These are phyloP conservation scores for Tauraco erythrolophus DNA, from an alignment of 2,113 vertebrate genomes.

Conservation along the genomic window DNA sequence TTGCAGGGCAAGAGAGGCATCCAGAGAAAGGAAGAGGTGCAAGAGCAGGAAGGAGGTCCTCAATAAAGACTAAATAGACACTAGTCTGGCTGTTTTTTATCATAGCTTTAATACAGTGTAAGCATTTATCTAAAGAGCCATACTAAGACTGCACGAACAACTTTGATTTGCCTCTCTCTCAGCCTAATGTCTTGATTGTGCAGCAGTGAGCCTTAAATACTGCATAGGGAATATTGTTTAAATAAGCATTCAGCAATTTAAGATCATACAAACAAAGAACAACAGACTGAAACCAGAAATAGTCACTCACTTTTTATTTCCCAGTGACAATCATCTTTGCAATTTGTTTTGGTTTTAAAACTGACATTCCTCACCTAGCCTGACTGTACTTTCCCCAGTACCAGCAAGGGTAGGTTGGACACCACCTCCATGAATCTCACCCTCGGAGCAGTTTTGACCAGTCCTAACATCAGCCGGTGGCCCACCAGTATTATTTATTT, in stretches of 20 bases:
- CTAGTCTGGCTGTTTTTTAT: background rate
- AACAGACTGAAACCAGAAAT: background rate
- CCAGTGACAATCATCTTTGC: background rate
- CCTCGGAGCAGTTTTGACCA: constrained; percentile 79
- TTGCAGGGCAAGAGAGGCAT: background rate
- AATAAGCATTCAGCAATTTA: background rate
- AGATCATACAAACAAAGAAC: background rate
- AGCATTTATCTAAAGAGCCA: background rate
- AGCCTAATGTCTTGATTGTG: background rate
- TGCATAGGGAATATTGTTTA: background rate
- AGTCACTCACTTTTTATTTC: background rate
- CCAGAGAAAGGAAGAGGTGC: background rate
- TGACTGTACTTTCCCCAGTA: constrained; percentile 78
- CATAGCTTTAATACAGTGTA: background rate
- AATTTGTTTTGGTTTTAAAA: background rate
- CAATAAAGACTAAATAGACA: background rate
- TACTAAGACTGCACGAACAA: background rate
- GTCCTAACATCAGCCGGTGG: constrained; percentile 75
- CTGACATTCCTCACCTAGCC: constrained; percentile 79
- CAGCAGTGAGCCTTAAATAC: background rate
- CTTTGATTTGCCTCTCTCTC: background rate
- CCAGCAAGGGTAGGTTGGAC: constrained; percentile 80
- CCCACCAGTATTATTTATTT: constrained; percentile 72
- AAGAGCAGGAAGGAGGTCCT: background rate
- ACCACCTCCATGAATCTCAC: constrained; percentile 73